phyloP scores from a whole-genome alignment of 2,888 invertebrate species.

The Erebia aethiops region DNA sequence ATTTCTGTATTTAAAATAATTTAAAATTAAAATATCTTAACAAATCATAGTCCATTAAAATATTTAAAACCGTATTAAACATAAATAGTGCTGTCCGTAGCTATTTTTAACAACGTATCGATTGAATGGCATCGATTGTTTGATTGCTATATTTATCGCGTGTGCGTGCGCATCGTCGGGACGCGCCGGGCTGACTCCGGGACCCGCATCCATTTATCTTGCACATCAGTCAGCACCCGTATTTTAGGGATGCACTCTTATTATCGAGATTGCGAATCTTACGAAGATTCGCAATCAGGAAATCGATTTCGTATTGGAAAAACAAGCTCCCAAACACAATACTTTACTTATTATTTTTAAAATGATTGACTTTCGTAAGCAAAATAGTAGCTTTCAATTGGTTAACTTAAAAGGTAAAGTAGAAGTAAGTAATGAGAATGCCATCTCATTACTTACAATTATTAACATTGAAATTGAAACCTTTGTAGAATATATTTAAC shows the following conservation, averaged over 20 bases:
- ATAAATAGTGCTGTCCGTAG: slow-evolving; percentile 47
- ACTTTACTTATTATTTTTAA: too few species aligned
- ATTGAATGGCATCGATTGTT: slow-evolving; percentile 45
- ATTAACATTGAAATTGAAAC: too few species aligned
- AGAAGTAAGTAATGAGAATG: too few species aligned
- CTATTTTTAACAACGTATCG: slow-evolving; percentile 50
- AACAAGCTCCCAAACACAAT: too few species aligned
- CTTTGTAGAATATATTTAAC: too few species aligned
- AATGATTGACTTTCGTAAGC: too few species aligned
- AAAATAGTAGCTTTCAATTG: too few species aligned
- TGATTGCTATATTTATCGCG: slow-evolving; percentile 14
- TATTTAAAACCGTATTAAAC: not conserved
- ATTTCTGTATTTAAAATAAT: not conserved
- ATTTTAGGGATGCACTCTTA: slow-evolving; percentile 46
- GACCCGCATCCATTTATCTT: slow-evolving; percentile 60
- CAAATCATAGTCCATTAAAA: not conserved
- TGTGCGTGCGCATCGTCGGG: slow-evolving; percentile 49
- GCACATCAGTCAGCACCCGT: slow-evolving; percentile 42
- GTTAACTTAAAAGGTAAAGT: too few species aligned
- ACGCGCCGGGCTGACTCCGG: slow-evolving; percentile 56
- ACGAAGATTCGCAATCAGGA: not conserved
- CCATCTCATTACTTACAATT: too few species aligned
- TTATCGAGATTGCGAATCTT: slow-evolving; percentile 41
- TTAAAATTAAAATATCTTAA: not conserved
- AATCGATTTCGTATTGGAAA: too few species aligned